Conservation (phyloP, 2,797 vertebrate species). For the Acanthis flammea region DNA sequence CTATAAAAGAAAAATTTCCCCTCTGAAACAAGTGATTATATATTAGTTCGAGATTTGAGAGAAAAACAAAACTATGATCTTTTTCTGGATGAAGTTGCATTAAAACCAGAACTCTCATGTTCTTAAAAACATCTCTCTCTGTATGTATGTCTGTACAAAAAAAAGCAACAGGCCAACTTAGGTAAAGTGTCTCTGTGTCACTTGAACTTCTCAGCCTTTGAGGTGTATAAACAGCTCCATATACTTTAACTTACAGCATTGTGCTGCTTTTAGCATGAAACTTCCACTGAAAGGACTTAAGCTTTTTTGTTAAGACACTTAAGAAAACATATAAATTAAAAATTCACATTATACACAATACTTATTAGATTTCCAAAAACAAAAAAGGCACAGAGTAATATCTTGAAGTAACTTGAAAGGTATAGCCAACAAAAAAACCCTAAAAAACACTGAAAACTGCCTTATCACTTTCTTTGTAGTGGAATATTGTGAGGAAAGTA, state of each 20-base stretch:
- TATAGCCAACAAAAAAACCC: background rate
- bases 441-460: background rate
- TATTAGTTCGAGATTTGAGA: background rate
- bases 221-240: background rate
- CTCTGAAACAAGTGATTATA: background rate
- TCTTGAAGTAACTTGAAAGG: background rate
- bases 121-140: background rate
- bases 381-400: background rate
- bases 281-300: background rate
- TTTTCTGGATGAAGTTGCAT: background rate
- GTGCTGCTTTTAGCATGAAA: background rate
- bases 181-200: background rate
- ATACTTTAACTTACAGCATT: background rate
- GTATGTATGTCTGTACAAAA: background rate
- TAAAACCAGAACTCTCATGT: background rate
- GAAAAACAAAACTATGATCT: background rate
- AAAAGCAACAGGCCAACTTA: fast-evolving
- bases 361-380: background rate
- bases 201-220: background rate
- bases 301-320: background rate
- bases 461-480: background rate
- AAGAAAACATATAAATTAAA: background rate
- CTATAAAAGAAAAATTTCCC: background rate
- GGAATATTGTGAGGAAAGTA: background rate
- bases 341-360: background rate